These are phyloP conservation scores for Callopanchax toddi DNA, from an alignment of 2,113 vertebrate species.

Conservation along the genomic window DNA sequence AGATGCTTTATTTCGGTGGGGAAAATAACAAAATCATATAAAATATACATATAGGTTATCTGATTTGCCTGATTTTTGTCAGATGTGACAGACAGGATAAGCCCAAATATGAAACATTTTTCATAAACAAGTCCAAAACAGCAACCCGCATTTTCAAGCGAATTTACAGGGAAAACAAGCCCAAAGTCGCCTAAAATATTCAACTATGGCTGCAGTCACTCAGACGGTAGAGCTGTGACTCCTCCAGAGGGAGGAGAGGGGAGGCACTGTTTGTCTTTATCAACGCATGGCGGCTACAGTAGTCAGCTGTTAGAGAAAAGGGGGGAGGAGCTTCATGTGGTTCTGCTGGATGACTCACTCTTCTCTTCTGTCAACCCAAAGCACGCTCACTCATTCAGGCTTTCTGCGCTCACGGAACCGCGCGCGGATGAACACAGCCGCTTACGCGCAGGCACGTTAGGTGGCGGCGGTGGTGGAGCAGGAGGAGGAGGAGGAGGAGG, in stretches of 20 bases:
- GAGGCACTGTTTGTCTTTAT: slow-evolving; percentile 39
- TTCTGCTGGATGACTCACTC: slow-evolving; percentile 77
- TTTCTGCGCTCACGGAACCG: neutral
- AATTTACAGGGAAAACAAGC: too few relatives aligned
- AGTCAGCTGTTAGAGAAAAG: slow-evolving; percentile 65
- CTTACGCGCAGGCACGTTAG: slow-evolving; percentile 41
- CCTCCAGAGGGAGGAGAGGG: slow-evolving; percentile 12
- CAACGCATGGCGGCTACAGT: slow-evolving; percentile 56
- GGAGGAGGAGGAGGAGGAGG: neutral
- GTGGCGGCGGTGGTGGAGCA: neutral
- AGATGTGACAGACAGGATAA: too few relatives aligned
- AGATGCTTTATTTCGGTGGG: too few relatives aligned
- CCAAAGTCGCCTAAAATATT: too few relatives aligned
- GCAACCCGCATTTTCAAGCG: too few relatives aligned
- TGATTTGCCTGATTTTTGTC: too few relatives aligned
- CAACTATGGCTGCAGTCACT: too few relatives aligned
- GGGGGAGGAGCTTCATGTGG: slow-evolving; percentile 55
- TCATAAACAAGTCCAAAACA: too few relatives aligned
- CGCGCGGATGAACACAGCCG: neutral
- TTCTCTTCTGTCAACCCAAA: slow-evolving; percentile 52
- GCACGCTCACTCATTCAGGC: slow-evolving; percentile 52
- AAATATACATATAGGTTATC: too few relatives aligned
- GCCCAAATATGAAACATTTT: too few relatives aligned
- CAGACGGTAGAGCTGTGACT: too few relatives aligned
- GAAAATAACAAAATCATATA: too few relatives aligned